phyloP scores from a whole-genome alignment of 2,113 vertebrate genomes.

The Seriola rivoliana region DNA sequence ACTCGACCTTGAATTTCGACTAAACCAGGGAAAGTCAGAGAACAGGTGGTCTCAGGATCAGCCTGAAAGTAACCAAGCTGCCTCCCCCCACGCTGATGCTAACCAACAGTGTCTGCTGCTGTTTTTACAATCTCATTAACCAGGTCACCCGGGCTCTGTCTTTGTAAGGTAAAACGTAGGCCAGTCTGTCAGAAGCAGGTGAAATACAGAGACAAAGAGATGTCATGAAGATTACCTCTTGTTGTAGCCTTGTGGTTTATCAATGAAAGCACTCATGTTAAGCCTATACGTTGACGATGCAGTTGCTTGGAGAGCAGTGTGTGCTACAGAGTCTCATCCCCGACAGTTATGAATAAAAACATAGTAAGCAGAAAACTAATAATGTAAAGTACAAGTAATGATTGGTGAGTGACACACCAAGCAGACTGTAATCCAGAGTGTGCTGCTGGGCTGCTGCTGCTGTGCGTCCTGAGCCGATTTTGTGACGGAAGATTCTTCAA shows the following conservation, averaged over 20 bases:
- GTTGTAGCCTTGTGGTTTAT: neutral
- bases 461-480: neutral
- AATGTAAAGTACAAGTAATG: neutral
- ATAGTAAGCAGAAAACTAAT: neutral
- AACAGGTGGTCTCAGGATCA: constrained; percentile 40
- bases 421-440: neutral
- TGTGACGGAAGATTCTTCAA: neutral
- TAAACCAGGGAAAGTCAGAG: constrained; percentile 33
- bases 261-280: constrained; percentile 14
- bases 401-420: neutral
- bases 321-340: neutral
- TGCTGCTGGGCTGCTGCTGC: neutral
- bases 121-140: constrained; percentile 54
- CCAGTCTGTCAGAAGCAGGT: neutral
- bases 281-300: neutral
- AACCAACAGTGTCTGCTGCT: constrained; percentile 34
- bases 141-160: constrained; percentile 31
- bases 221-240: neutral
- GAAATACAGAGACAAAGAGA: constrained; percentile 4
- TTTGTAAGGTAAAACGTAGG: constrained; percentile 29
- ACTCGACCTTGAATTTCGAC: constrained; percentile 16
- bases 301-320: neutral
- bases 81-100: constrained; percentile 25
- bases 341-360: constrained; percentile 9
- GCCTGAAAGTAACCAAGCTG: neutral